Conservation (phyloP, 2,797 vertebrate genomes). For the Gallinago nigripennis region DNA sequence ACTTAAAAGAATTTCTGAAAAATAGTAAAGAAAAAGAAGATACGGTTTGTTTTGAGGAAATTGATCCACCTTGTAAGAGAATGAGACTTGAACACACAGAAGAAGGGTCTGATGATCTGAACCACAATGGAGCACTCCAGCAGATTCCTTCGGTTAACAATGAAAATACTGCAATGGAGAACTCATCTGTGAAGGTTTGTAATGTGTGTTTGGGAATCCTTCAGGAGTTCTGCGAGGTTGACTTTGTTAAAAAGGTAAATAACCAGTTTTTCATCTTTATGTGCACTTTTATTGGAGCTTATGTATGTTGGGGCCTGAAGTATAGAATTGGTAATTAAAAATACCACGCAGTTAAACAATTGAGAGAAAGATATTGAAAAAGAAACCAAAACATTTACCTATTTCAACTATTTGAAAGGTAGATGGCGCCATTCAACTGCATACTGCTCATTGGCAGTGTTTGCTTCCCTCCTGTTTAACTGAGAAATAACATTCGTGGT, state of each 20-base stretch:
- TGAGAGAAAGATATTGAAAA: background rate
- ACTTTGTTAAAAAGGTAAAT: constrained; percentile 84
- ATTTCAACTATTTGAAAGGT: background rate
- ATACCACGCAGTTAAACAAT: background rate
- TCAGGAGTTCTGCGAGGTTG: constrained; percentile 83
- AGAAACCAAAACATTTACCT: background rate
- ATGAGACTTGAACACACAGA: constrained; percentile 71
- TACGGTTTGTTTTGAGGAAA: constrained; percentile 20
- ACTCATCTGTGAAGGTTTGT: constrained; percentile 70
- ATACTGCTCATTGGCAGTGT: background rate
- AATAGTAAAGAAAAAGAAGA: constrained; percentile 11
- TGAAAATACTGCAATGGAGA: background rate
- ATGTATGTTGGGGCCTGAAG: background rate
- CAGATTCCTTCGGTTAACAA: background rate
- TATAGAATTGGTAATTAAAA: background rate
- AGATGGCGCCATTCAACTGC: background rate
- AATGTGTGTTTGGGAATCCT: constrained; percentile 90
- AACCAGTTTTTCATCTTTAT: background rate
- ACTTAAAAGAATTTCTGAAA: constrained; percentile 80
- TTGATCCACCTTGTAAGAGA: constrained; percentile 85
- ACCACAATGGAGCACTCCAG: constrained; percentile 19
- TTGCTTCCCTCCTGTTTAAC: background rate
- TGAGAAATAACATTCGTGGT: background rate
- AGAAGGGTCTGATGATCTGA: background rate
- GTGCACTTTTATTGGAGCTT: background rate